phyloP scores from a whole-genome alignment of 1,140 invertebrate genomes.

The Neodiprion lecontei region DNA sequence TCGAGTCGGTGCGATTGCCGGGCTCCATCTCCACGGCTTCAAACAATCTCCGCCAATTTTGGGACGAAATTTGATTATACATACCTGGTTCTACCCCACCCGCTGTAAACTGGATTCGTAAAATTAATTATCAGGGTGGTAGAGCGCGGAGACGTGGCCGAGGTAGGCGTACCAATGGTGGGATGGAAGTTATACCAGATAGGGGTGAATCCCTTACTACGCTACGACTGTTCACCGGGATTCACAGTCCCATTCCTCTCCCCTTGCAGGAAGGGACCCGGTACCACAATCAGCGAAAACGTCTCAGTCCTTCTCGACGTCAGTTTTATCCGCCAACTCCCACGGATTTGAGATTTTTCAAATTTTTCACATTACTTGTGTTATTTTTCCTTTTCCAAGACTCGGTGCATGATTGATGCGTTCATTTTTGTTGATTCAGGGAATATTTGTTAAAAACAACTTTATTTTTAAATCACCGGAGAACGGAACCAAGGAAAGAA shows the following conservation, averaged over 20 bases:
- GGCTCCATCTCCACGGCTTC: constrained; percentile 4
- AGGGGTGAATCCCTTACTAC: not conserved
- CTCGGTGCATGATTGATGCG: too few species aligned
- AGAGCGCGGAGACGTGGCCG: not conserved
- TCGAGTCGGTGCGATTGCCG: not conserved
- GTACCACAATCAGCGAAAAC: not conserved
- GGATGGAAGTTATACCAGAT: not conserved
- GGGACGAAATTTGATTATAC: not conserved
- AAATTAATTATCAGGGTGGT: constrained; percentile 4
- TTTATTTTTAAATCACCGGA: too few species aligned
- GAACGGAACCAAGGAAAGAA: too few species aligned
- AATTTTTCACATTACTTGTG: too few species aligned
- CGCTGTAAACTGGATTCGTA: not conserved
- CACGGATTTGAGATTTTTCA: too few species aligned
- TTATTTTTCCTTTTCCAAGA: too few species aligned
- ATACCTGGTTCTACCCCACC: not conserved
- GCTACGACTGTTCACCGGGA: not conserved
- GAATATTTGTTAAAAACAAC: too few species aligned
- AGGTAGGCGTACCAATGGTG: not conserved
- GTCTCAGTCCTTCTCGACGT: not conserved
- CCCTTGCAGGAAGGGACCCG: not conserved
- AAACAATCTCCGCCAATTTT: constrained; percentile 5
- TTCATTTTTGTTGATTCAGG: too few species aligned
- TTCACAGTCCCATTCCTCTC: not conserved
- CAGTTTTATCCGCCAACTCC: too few species aligned